Conservation (phyloP, 1,140 invertebrate species). For the Zelostemma sp. region DNA sequence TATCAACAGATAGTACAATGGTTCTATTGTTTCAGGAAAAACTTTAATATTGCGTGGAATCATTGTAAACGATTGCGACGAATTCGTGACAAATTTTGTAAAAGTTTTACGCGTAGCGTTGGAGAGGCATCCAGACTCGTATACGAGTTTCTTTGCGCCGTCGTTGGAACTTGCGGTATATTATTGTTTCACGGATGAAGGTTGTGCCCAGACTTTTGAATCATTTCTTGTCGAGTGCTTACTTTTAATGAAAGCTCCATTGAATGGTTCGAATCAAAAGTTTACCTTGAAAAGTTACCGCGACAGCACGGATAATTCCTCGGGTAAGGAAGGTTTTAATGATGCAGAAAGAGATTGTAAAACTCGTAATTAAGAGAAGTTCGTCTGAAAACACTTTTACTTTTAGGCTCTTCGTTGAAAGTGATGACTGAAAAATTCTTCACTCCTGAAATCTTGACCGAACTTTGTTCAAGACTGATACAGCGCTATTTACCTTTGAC, state of each 20-base stretch:
- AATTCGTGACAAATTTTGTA: too few species aligned
- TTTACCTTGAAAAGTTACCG: constrained; percentile 59
- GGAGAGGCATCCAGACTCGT: too few species aligned
- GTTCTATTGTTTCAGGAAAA: constrained; percentile 24
- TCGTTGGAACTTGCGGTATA: too few species aligned
- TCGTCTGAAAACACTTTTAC: neutral
- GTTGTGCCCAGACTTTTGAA: constrained; percentile 82
- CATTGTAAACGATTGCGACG: constrained; percentile 79
- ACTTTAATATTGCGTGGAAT: constrained; percentile 73
- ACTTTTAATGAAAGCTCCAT: constrained; percentile 83
- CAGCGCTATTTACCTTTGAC: constrained; percentile 91
- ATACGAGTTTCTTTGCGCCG: too few species aligned
- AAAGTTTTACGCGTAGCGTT: too few species aligned
- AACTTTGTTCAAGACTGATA: constrained; percentile 87
- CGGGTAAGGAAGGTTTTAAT: too few species aligned
- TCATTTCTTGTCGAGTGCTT: constrained; percentile 90
- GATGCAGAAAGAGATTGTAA: too few species aligned
- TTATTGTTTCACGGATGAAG: constrained; percentile 88
- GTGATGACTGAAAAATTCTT: constrained; percentile 74
- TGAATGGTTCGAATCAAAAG: constrained; percentile 63
- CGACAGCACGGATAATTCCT: too few species aligned
- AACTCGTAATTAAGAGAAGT: constrained; percentile 44
- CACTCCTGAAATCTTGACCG: constrained; percentile 75
- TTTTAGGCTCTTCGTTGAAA: neutral
- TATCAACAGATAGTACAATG: neutral